Evolutionary conservation across 2,888 invertebrate species (phyloP).

Genomic region (Abrostola tripartita): DNA sequence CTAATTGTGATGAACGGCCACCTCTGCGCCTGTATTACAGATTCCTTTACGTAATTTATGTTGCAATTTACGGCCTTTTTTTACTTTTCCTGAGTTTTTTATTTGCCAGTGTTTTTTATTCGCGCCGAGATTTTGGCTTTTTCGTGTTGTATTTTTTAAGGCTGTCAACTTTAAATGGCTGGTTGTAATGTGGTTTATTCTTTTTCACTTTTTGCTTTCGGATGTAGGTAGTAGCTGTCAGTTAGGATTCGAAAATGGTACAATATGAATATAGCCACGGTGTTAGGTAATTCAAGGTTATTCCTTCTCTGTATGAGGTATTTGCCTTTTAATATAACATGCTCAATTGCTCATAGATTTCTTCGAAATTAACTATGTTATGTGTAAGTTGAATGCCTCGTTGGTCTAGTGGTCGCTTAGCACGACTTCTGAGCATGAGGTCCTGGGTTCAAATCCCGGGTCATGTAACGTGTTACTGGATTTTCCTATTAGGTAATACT

Average conservation of each 20-base stretch:
- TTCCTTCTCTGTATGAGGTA: not conserved
- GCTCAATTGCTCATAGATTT: too few species aligned
- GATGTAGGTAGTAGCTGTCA: not conserved
- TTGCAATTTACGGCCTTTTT: conserved; percentile 75
- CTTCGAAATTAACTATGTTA: too few species aligned
- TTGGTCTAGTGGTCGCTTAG: too few species aligned
- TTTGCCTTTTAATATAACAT: too few species aligned
- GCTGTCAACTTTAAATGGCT: conserved; percentile 33
- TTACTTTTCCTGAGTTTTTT: conserved; percentile 56
- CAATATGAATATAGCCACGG: not conserved
- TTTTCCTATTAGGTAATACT: too few species aligned
- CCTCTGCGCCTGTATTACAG: conserved; percentile 72
- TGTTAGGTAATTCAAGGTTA: not conserved
- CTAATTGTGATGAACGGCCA: conserved; percentile 79
- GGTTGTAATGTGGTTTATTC: conserved; percentile 19
- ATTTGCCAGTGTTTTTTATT: conserved; percentile 49
- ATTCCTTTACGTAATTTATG: conserved; percentile 79
- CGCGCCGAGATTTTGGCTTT: conserved; percentile 41
- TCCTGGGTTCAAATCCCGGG: too few species aligned
- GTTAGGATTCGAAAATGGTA: not conserved
- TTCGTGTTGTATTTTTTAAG: conserved; percentile 44
- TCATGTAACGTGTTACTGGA: too few species aligned
- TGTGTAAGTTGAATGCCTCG: too few species aligned
- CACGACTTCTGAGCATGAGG: too few species aligned
- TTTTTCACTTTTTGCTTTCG: conserved; percentile 5